Conservation (phyloP, 2,797 vertebrate species). For the Sebastiscus albofasciatus region DNA sequence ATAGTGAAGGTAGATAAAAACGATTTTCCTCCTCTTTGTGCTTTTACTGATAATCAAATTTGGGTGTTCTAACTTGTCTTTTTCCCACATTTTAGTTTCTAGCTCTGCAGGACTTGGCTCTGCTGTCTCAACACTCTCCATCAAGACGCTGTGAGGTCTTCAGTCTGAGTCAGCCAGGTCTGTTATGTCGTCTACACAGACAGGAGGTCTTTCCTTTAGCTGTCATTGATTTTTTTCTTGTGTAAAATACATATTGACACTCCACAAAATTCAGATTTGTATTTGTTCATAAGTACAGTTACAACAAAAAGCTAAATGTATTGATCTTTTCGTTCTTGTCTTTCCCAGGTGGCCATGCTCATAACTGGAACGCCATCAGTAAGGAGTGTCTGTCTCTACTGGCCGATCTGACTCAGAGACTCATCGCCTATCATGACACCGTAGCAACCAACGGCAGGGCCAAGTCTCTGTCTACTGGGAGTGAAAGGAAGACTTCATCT, state of each 20-base stretch:
- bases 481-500: slow-evolving; percentile 80
- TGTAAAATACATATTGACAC: neutral
- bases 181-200: neutral
- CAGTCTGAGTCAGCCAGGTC: slow-evolving; percentile 97
- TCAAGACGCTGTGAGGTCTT: slow-evolving; percentile 92
- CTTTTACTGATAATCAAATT: neutral
- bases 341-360: slow-evolving; percentile 91
- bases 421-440: slow-evolving; percentile 90
- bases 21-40: neutral
- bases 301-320: neutral
- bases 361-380: slow-evolving; percentile 94
- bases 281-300: neutral
- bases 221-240: neutral
- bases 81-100: slow-evolving; percentile 85
- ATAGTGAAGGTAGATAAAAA: slow-evolving; percentile 89
- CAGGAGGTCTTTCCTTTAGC: accelerated
- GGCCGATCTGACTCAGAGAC: slow-evolving; percentile 89
- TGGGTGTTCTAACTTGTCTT: neutral
- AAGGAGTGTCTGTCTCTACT: slow-evolving; percentile 91
- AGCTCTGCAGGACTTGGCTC: slow-evolving; percentile 94
- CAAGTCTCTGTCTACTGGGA: slow-evolving; percentile 81
- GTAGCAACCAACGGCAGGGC: slow-evolving; percentile 91
- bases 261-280: neutral
- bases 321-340: neutral
- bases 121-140: slow-evolving; percentile 93